Percentiles rank a stretch among this genome's conserved stretches.
phyloP scores from a whole-genome alignment of 2,888 invertebrate species.

The Acanthoscelides obtectus region DNA sequence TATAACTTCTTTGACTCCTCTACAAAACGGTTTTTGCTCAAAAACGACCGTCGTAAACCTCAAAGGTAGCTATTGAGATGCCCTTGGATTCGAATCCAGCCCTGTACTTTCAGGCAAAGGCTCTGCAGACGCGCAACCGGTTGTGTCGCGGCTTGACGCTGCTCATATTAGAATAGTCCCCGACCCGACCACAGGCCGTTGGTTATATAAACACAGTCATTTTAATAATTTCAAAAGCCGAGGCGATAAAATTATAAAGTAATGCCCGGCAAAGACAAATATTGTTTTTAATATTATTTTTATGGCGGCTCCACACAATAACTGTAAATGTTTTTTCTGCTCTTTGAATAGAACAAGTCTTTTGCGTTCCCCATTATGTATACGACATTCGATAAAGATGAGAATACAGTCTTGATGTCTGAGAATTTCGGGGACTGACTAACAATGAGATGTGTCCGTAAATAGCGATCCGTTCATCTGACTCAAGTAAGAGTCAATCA shows the following conservation, averaged over 20 bases:
- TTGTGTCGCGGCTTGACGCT: neutral
- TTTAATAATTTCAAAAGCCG: conserved; percentile 38
- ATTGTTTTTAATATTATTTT: conserved; percentile 42
- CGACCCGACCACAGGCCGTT: conserved; percentile 2
- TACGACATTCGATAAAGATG: neutral
- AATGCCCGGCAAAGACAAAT: conserved; percentile 38
- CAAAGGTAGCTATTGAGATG: too few species aligned
- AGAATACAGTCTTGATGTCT: neutral
- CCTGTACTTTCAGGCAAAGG: too few species aligned
- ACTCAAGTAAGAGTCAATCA: neutral
- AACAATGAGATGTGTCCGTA: neutral
- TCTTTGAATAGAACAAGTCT: conserved; percentile 28
- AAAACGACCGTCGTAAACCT: too few species aligned
- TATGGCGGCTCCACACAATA: conserved; percentile 37
- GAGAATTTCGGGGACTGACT: neutral
- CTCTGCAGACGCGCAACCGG: neutral
- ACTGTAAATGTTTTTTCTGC: conserved; percentile 38
- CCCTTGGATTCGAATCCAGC: too few species aligned
- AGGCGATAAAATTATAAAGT: conserved; percentile 38
- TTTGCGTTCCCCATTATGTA: neutral
- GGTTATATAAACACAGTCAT: conserved; percentile 37
- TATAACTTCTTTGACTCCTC: too few species aligned
- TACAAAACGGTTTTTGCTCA: too few species aligned
- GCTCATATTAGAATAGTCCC: conserved; percentile 13
- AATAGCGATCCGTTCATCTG: neutral